These are phyloP conservation scores for Eubucco bourcierii DNA, from an alignment of 2,113 vertebrate species.

Conservation along the genomic window DNA sequence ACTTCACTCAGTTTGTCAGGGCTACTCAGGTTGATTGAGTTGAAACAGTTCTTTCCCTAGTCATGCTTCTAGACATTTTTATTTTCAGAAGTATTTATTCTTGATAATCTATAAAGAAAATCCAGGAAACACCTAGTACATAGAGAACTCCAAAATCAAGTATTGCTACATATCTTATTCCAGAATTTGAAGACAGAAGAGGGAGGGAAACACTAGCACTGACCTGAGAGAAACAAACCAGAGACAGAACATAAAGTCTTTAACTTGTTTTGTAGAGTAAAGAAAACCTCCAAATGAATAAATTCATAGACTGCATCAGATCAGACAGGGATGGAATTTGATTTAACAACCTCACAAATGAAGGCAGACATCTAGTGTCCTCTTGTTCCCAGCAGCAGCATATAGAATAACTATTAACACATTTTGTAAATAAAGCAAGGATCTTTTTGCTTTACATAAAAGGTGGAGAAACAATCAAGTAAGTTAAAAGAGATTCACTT, in stretches of 20 bases:
- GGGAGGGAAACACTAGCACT: not conserved
- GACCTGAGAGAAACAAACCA: not conserved
- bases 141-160: not conserved
- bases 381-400: not conserved
- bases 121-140: not conserved
- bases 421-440: not conserved
- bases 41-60: not conserved
- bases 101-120: not conserved
- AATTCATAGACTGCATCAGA: not conserved
- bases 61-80: not conserved
- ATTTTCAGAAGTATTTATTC: not conserved
- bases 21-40: fast-evolving
- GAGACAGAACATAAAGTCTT: not conserved
- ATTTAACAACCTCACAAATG: not conserved
- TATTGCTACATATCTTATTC: not conserved
- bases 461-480: not conserved
- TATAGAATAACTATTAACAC: not conserved
- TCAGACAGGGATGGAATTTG: not conserved
- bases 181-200: not conserved
- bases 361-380: not conserved
- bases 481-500: not conserved
- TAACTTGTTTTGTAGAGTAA: not conserved
- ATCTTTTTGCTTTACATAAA: not conserved
- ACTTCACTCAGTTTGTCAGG: not conserved
- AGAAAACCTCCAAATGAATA: not conserved